These are phyloP conservation scores for Alfaro cultratus DNA, from an alignment of 2,797 vertebrate species.

Conservation along the genomic window DNA sequence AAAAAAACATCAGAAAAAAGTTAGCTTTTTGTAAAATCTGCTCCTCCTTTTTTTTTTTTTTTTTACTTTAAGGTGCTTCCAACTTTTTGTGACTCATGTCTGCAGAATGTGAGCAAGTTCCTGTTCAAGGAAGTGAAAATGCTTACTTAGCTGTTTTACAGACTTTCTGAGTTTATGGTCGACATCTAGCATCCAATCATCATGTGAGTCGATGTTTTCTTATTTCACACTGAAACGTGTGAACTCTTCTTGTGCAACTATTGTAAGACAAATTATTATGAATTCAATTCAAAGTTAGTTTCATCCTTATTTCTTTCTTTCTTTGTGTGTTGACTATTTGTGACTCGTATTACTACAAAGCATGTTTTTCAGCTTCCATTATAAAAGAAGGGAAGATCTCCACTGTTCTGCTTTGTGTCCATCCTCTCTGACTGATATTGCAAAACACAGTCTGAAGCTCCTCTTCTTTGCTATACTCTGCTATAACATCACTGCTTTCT, in stretches of 20 bases:
- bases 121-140: background rate
- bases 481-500: constrained; percentile 50
- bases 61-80: background rate
- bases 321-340: constrained; percentile 3
- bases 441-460: constrained; percentile 56
- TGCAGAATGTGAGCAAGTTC: background rate
- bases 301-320: background rate
- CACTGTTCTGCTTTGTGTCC: constrained; percentile 36
- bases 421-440: constrained; percentile 60
- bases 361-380: constrained; percentile 23
- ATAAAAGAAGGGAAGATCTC: constrained; percentile 55
- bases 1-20: background rate
- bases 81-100: background rate
- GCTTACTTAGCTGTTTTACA: background rate
- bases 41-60: background rate
- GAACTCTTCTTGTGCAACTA: background rate
- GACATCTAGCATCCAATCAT: background rate
- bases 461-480: constrained; percentile 29
- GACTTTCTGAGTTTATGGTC: background rate
- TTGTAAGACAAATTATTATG: background rate
- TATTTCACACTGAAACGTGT: background rate
- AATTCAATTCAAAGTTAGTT: constrained; percentile 9
- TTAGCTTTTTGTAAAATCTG: background rate
- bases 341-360: constrained; percentile 13
- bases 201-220: background rate